Evolutionary conservation across 2,113 vertebrate species (phyloP).

Genomic region (Hirundichthys speculiger): DNA sequence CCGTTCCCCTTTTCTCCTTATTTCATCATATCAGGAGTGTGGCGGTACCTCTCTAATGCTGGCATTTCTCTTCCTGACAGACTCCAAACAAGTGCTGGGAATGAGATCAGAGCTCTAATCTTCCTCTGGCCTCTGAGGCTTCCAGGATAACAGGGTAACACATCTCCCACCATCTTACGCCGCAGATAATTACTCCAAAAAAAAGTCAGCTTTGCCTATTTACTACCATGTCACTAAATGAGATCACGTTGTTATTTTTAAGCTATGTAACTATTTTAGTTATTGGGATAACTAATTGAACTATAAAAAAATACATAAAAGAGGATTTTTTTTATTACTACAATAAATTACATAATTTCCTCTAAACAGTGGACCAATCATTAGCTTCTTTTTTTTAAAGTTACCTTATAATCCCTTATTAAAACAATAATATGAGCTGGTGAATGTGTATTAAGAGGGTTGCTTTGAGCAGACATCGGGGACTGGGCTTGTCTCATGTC

Average conservation of each 20-base stretch:
- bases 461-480: conserved; percentile 8
- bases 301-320: conserved; percentile 48
- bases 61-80: conserved; percentile 99
- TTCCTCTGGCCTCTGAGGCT: conserved; percentile 94
- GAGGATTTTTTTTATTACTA: too few relatives aligned
- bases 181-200: conserved; percentile 96
- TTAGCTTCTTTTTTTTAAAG: conserved; percentile 39
- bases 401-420: conserved; percentile 31
- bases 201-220: conserved; percentile 65
- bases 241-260: conserved; percentile 49
- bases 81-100: conserved; percentile 98
- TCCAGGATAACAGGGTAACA: conserved; percentile 86
- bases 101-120: conserved; percentile 98
- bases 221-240: conserved; percentile 43
- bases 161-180: conserved; percentile 86
- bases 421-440: conserved; percentile 1
- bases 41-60: conserved; percentile 97
- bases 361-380: conserved; percentile 30
- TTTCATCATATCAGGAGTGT: conserved; percentile 99
- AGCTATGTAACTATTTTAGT: too few relatives aligned
- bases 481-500: conserved; percentile 40
- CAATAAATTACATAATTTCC: conserved; percentile 24
- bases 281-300: too few relatives aligned
- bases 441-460: conserved; percentile 1
- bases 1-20: conserved; percentile 85